Evolutionary conservation across 2,113 vertebrate genomes (phyloP).

Genomic region (Notarius quadriscutis): DNA sequence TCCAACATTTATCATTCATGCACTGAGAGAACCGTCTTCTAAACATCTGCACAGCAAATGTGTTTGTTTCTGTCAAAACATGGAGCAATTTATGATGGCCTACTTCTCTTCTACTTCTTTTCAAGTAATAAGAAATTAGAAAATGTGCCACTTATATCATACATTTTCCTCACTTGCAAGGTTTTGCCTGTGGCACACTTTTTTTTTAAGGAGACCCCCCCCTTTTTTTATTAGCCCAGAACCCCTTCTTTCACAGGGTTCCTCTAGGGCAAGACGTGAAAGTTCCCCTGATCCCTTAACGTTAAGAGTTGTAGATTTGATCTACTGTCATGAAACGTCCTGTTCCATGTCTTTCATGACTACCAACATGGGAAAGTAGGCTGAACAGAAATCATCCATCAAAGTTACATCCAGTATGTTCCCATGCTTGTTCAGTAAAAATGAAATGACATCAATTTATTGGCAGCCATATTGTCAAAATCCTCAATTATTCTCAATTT

Average conservation of each 20-base stretch:
- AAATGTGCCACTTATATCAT: background rate
- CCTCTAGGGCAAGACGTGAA: background rate
- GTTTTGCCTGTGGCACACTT: background rate
- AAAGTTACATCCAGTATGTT: background rate
- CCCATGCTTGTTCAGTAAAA: background rate
- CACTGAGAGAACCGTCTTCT: background rate
- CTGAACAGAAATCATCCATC: conserved; percentile 14
- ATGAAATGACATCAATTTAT: background rate
- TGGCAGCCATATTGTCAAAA: background rate
- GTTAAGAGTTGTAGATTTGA: background rate
- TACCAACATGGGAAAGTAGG: background rate
- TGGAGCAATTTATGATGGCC: background rate
- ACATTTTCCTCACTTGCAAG: background rate
- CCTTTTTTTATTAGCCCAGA: background rate
- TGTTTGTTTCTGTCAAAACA: conserved; percentile 27
- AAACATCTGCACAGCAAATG: conserved; percentile 35
- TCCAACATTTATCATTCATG: conserved; percentile 11
- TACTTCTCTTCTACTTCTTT: background rate
- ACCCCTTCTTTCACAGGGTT: background rate
- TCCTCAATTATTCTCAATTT: background rate
- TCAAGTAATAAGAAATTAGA: background rate
- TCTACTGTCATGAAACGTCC: conserved; percentile 3
- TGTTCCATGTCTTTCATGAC: conserved; percentile 26
- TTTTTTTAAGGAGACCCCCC: background rate
- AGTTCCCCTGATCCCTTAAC: conserved; percentile 12